A percentile compares a stretch with the other conserved stretches of the same genome.
Conservation (phyloP, 2,113 vertebrate genomes). For the Ictidomys tridecemlineatus region DNA sequence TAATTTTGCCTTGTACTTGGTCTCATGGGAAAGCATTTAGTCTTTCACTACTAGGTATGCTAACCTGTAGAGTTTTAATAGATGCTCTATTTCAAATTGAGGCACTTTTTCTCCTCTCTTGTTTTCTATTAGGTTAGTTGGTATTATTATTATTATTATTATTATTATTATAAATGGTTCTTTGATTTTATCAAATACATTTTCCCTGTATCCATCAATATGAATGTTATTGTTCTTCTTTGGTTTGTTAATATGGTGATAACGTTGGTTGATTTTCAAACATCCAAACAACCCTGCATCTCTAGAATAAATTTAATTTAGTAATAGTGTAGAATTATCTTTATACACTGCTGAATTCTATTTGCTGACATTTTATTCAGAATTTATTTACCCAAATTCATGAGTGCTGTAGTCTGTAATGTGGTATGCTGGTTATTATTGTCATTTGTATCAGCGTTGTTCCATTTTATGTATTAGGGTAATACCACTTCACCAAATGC, state of each 20-base stretch:
- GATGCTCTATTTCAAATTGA: not conserved
- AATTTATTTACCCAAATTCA: not conserved
- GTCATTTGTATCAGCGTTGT: not conserved
- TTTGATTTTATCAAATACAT: not conserved
- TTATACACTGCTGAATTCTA: not conserved
- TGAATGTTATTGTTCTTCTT: not conserved
- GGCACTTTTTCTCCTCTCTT: not conserved
- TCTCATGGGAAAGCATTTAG: not conserved
- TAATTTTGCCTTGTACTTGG: not conserved
- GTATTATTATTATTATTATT: not conserved
- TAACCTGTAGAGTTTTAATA: not conserved
- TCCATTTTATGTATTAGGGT: not conserved
- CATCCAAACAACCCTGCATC: not conserved
- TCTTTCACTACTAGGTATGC: not conserved
- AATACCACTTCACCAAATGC: not conserved
- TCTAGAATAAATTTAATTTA: no score
- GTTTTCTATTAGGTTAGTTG: not conserved
- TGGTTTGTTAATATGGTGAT: not conserved
- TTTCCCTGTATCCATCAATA: not conserved
- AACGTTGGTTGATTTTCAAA: not conserved
- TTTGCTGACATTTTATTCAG: constrained; percentile 6
- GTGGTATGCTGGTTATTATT: not conserved
- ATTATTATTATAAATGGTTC: not conserved
- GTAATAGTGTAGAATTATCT: not conserved
- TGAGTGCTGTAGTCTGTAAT: no score